Conservation (phyloP, 2,797 vertebrate species). For the Rhinichthys osculus region DNA sequence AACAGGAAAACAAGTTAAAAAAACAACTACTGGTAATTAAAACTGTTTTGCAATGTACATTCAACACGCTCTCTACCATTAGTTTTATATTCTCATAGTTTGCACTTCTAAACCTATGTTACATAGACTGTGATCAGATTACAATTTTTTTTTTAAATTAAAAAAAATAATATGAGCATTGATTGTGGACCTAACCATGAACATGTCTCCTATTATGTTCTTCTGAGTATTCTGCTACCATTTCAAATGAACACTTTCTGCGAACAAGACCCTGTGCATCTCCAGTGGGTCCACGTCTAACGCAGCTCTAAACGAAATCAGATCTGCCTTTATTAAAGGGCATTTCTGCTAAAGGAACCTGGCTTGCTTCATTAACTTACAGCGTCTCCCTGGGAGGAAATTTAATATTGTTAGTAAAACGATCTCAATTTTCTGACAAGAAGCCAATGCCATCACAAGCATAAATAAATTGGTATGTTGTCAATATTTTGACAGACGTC, state of each 20-base stretch:
- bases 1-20: background rate
- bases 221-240: constrained; percentile 64
- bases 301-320: constrained; percentile 65
- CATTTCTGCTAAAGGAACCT: constrained; percentile 66
- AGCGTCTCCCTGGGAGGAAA: constrained; percentile 67
- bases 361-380: constrained; percentile 66
- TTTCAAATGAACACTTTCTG: constrained; percentile 61
- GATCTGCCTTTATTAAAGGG: constrained; percentile 67
- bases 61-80: constrained; percentile 57
- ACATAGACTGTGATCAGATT: constrained; percentile 71
- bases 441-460: constrained; percentile 65
- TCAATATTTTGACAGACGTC: constrained; percentile 84
- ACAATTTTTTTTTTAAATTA: constrained; percentile 41
- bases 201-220: constrained; percentile 69
- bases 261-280: constrained; percentile 69
- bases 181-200: constrained; percentile 65
- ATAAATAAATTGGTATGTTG: constrained; percentile 62
- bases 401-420: constrained; percentile 70
- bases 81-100: constrained; percentile 66
- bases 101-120: constrained; percentile 68
- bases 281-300: constrained; percentile 68
- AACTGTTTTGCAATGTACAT: constrained; percentile 35
- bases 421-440: constrained; percentile 58
- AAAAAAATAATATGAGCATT: constrained; percentile 62
- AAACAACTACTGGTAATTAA: background rate